Base-by-base conservation (phyloP, 2,888 invertebrate species). In the Tubulanus polymorphus region DNA sequence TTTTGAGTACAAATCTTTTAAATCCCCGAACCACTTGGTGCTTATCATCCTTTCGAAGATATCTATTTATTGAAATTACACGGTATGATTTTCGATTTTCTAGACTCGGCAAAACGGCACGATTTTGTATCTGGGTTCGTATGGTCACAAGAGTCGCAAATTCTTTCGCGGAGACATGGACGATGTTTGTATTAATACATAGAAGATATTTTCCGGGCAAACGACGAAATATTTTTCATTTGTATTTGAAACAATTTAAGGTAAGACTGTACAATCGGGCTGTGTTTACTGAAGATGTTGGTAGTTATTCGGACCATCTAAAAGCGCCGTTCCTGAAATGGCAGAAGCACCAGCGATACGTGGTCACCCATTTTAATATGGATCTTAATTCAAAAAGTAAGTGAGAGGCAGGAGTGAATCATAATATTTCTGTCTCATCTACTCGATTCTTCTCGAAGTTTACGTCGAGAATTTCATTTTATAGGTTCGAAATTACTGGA, bases 151-250 rank as follows among this genome's bases (percentile, higher is more conserved):
- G 26, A 57, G 53, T 37, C 50, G 28, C 3, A 59, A 48, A 5
- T 66, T 50, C 35, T 63, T 64, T 45, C 54, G 53, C 37, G 67
- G 67, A 10, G 56, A 61, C 12, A 41, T 67, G 25, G 67, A 67
- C 49, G 67, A 67, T 59, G 65, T 66, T 60, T 51, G 37, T 35
- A 10, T 3, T 8, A 23, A 41, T 41, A 41, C 15, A 8, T 8
- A 8, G 30, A 8, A 23, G 48, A 18, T 18, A 10, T 12, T n/a
- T n/a, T n/a, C n/a, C n/a, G n/a, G n/a, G n/a, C n/a, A n/a, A n/a
- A n/a, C n/a, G n/a, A n/a, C n/a, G n/a, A n/a, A n/a, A n/a, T n/a
- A n/a, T n/a, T n/a, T n/a, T n/a, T n/a, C n/a, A n/a, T n/a, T n/a
- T n/a, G n/a, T n/a, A n/a, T 46, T 46, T 46, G n/a, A 18, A 46